Base-by-base conservation (phyloP, 2,113 vertebrate species). In the Cyprinodon brontotheroides region DNA sequence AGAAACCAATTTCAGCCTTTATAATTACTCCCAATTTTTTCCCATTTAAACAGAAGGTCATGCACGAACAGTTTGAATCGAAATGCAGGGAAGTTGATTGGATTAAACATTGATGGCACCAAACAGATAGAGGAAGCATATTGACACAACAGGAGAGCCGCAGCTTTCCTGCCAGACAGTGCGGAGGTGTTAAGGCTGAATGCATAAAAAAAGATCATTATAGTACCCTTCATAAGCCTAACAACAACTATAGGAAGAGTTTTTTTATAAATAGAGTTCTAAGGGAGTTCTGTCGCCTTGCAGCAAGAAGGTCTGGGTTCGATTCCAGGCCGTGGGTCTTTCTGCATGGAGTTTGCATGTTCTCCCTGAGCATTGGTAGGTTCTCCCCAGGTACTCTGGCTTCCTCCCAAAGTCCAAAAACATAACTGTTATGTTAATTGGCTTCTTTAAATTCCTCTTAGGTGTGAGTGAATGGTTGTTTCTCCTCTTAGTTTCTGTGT, bases 161-260 rank as follows among this genome's bases (percentile, higher is more conserved):
- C 38, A 37, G 74, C 68, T 53, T 61, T 65, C 47, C 74, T 38
- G 68, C 61, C 75, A 83, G 67, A 83, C 37, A 17, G 60, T 38
- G 65, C 22, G 36, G 76, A 73, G 68, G 17, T 65, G 67, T 59
- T 75, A 59, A 62, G 59, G 62, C 64, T 61, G 70, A 88, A 68
- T 70, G 70, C 45, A 71, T 74, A 11, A 11, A 72, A 65, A 70
- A 29, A 3, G 9, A 57, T 57, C 17, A 57, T 57, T 77, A 73
- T 77, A 80, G 78, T 63, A 53, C 63, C 60, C 68, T 65, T 74
- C 65, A 78, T 61, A 67, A 77, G 83, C 15, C 72, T 48, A 11
- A 39, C 70, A 1, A 50, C 15, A 29, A 74, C 36, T 73, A 72
- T 72, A 77, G 66, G 67, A 68, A 76, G 77, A 66, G 29, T 1